Base-by-base conservation (phyloP, 2,888 invertebrate genomes). In the Drosophila quinaria region DNA sequence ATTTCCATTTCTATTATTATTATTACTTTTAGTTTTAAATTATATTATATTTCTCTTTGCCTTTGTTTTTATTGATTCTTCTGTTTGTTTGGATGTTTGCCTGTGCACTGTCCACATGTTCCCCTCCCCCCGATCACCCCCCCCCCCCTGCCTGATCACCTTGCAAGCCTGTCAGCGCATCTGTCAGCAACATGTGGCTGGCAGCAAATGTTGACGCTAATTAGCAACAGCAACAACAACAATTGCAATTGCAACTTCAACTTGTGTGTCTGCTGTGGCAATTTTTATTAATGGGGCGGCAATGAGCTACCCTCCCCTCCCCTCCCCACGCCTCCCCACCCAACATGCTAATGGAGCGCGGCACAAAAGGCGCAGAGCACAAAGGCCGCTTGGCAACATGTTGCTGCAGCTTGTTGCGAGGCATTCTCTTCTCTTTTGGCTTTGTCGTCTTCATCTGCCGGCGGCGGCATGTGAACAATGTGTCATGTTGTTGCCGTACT, bases 141-240 rank as follows among this genome's bases (percentile, higher is more conserved):
- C 2, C 8, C 10, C 6, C n/a, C 37, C 29, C 29, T 25, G 5
- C 4, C 3, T 2, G 31, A 1, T 19, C n/a, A 17, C 41, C 51
- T 22, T 59, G 52, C 41, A 35, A 41, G 47, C 49, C 73, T 74
- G 83, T 87, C 77, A 78, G 42, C 47, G 79, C 69, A 79, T 76
- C 72, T 77, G 79, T 77, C 85, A 81, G 83, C 88, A 88, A 83
- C 81, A 86, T 86, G 89, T 90, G 87, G 85, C 87, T 69, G 78
- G 87, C 78, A 73, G 90, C 82, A 81, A 81, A 80, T 70, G 75
- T 78, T 91, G 90, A 90, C 90, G 86, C 87, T 90, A 90, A 90
- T 90, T 90, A 90, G 91, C 87, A 84, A 79, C 69, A 68, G 65
- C 78, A 54, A 3, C 72, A 63, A 58, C 73, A 67, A 69, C 77